phyloP scores from a whole-genome alignment of 2,113 vertebrate species.

The Cyprinodon variegatus region DNA sequence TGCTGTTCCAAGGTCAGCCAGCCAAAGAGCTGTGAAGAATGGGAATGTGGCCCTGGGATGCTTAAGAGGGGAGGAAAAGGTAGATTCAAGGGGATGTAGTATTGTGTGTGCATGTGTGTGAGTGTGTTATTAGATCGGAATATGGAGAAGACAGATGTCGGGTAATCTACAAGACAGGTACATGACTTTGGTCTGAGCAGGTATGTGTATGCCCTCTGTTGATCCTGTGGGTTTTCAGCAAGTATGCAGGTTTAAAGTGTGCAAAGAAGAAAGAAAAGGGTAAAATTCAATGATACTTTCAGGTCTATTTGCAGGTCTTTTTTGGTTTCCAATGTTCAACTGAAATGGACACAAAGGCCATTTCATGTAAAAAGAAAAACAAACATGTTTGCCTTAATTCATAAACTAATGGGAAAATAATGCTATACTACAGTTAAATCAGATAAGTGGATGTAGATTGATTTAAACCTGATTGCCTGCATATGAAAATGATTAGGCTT shows the following conservation, averaged over 20 bases:
- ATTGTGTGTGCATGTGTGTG: background rate
- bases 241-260: constrained; percentile 29
- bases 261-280: constrained; percentile 24
- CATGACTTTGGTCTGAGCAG: constrained; percentile 62
- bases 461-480: too few species aligned
- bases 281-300: constrained; percentile 39
- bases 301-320: constrained; percentile 27
- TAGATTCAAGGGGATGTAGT: constrained; percentile 5
- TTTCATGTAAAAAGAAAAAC: constrained; percentile 13
- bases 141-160: constrained; percentile 56
- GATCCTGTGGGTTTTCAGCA: constrained; percentile 31
- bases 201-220: constrained; percentile 47
- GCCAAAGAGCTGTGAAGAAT: constrained; percentile 52
- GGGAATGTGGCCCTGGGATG: constrained; percentile 38
- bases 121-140: background rate
- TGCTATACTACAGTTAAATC: too few species aligned
- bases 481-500: too few species aligned
- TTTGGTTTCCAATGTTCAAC: constrained; percentile 23
- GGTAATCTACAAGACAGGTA: constrained; percentile 38
- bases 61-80: constrained; percentile 25
- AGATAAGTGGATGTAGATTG: too few species aligned
- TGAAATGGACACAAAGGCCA: constrained; percentile 15
- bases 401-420: background rate
- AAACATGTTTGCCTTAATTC: constrained; percentile 6
- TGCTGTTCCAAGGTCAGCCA: constrained; percentile 77